Conservation (phyloP, 2,113 vertebrate genomes). For the Ctenomys sociabilis region DNA sequence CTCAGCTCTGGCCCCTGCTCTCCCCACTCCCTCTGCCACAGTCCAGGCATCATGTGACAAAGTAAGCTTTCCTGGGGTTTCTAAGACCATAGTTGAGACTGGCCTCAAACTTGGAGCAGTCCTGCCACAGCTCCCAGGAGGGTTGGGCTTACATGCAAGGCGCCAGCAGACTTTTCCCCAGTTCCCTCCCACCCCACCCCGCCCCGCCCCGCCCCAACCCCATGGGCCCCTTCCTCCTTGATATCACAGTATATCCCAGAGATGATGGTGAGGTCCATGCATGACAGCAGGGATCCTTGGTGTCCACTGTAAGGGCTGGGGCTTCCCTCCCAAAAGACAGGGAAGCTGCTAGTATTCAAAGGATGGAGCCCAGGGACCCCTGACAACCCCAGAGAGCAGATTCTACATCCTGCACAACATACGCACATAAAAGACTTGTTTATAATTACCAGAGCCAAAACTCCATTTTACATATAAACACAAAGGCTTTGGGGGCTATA, state of each 20-base stretch:
- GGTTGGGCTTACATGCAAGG: not conserved
- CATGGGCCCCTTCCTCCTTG: not conserved
- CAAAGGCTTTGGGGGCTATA: not conserved
- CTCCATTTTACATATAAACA: conserved; percentile 1
- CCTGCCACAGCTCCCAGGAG: not conserved
- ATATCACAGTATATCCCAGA: not conserved
- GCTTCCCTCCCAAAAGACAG: not conserved
- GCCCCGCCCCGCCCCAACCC: no score
- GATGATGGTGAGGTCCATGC: not conserved
- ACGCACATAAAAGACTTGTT: not conserved
- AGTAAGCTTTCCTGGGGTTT: not conserved
- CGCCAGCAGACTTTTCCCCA: not conserved
- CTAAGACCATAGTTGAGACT: not conserved
- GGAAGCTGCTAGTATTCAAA: not conserved
- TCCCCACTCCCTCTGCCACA: not conserved
- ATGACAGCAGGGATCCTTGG: not conserved
- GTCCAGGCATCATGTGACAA: not conserved
- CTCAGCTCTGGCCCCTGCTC: not conserved
- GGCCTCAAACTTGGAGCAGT: not conserved
- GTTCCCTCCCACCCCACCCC: not conserved
- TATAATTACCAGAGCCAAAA: conserved; percentile 12
- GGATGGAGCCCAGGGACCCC: not conserved
- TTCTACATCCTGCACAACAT: not conserved
- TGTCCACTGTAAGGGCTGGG: not conserved
- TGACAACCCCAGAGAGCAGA: not conserved